Evolutionary conservation across 2,888 invertebrate species (phyloP).

Genomic region (Xylota segnis): DNA sequence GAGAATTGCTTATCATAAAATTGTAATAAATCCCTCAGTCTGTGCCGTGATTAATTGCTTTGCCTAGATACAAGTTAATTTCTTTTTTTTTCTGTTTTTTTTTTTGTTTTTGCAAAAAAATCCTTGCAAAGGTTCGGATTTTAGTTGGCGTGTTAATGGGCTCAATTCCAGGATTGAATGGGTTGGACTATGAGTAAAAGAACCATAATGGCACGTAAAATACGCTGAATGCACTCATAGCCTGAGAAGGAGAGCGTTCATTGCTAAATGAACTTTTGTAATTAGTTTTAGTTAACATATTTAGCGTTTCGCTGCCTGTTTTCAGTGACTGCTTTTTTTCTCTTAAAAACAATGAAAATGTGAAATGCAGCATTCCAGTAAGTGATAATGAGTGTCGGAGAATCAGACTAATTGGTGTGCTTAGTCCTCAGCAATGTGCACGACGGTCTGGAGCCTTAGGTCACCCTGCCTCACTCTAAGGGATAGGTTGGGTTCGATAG

Average conservation of each 20-base stretch:
- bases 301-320: conserved; percentile 43
- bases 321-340: neutral
- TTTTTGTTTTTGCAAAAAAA: conserved; percentile 25
- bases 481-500: too few relatives aligned
- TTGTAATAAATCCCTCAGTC: conserved; percentile 61
- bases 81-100: conserved; percentile 18
- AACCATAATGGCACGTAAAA: conserved; percentile 36
- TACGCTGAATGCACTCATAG: conserved; percentile 38
- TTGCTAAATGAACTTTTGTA: conserved; percentile 64
- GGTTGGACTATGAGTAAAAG: conserved; percentile 15
- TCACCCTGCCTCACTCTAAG: too few relatives aligned
- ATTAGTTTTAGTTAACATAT: conserved; percentile 68
- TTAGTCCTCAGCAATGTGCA: neutral
- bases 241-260: conserved; percentile 4
- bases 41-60: conserved; percentile 68
- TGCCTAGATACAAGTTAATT: conserved; percentile 75
- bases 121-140: conserved; percentile 48
- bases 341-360: neutral
- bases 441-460: neutral
- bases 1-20: conserved; percentile 45
- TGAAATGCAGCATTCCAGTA: conserved; percentile 44
- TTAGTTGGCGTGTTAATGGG: conserved; percentile 75
- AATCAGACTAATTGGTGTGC: conserved; percentile 10
- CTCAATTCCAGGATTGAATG: conserved; percentile 58
- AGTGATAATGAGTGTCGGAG: neutral